phyloP scores from a whole-genome alignment of 2,113 vertebrate species.

The Uropsilus gracilis region DNA sequence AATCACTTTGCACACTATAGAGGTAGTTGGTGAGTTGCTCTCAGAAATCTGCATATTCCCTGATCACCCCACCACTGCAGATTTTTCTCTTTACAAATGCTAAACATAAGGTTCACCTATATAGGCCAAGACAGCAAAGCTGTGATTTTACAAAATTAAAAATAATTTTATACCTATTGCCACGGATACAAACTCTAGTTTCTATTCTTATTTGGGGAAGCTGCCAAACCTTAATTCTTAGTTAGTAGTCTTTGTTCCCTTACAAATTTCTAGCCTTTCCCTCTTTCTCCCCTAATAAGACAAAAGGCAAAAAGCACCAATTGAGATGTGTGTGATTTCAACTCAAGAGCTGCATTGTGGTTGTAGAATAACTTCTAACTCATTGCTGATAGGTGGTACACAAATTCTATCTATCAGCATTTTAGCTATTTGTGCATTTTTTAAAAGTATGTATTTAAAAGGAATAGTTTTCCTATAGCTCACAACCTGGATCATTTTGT shows the following conservation, averaged over 20 bases:
- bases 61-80: neutral
- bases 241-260: neutral
- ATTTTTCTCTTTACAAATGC: neutral
- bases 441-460: too few relatives aligned
- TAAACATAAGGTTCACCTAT: neutral
- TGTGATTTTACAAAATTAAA: constrained; percentile 17
- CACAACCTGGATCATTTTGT: neutral
- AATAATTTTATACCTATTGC: neutral
- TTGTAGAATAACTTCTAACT: neutral
- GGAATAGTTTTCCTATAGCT: neutral
- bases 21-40: neutral
- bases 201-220: neutral
- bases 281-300: neutral
- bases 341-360: neutral
- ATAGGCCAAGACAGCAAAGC: neutral
- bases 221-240: constrained; percentile 22
- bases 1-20: neutral
- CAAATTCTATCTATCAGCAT: neutral
- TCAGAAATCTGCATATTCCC: neutral
- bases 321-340: neutral
- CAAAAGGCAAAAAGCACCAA: neutral
- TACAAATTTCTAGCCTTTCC: neutral
- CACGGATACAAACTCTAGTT: neutral
- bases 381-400: neutral
- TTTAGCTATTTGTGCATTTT: constrained; percentile 9